phyloP scores from a whole-genome alignment of 2,113 vertebrate species.

The Ophthalmolycus amberensis region DNA sequence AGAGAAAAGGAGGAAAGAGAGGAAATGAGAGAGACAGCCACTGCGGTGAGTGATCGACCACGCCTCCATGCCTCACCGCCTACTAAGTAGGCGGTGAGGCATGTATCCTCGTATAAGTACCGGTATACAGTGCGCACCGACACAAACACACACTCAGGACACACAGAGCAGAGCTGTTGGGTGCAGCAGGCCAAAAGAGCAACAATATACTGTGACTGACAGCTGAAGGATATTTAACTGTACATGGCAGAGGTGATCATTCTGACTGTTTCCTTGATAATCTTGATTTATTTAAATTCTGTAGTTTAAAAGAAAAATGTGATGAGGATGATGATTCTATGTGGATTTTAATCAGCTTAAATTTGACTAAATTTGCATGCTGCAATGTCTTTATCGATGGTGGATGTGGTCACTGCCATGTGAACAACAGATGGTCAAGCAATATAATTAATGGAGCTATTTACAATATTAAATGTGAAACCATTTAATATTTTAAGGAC shows the following conservation, averaged over 20 bases:
- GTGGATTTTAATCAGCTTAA: background rate
- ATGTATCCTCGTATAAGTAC: background rate
- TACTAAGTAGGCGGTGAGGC: constrained; percentile 8
- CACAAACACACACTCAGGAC: constrained; percentile 48
- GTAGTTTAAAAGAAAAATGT: background rate
- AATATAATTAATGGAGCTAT: background rate
- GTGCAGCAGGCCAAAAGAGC: constrained; percentile 14
- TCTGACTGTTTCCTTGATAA: background rate
- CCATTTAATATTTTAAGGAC: background rate
- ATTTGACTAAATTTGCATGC: too few species aligned
- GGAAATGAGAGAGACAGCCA: background rate
- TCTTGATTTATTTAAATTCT: background rate
- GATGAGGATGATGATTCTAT: background rate
- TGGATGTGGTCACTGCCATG: background rate
- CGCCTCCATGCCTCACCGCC: constrained; percentile 32
- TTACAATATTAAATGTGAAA: background rate
- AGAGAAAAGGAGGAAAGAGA: constrained; percentile 19
- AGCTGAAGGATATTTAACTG: constrained; percentile 53
- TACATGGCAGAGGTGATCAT: constrained; percentile 85
- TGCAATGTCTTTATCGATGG: background rate
- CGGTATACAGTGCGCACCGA: constrained; percentile 10
- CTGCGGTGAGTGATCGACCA: constrained; percentile 8
- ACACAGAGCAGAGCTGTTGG: constrained; percentile 21
- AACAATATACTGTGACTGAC: background rate
- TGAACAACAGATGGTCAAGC: background rate